phyloP scores from a whole-genome alignment of 2,113 vertebrate genomes.

The Galeopterus variegatus region DNA sequence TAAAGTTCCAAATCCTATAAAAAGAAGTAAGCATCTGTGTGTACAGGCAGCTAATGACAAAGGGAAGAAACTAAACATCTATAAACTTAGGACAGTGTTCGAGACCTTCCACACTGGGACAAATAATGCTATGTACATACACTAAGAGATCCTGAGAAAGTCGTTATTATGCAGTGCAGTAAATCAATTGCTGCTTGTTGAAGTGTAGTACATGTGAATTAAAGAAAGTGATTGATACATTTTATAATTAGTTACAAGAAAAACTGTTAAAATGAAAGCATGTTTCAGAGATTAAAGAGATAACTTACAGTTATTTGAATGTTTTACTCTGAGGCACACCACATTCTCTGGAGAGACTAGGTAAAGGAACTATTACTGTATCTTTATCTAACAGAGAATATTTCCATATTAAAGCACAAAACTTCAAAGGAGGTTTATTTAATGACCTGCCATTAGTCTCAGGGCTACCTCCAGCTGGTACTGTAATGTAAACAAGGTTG shows the following conservation, averaged over 20 bases:
- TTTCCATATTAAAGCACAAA: conserved; percentile 58
- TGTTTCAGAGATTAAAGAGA: conserved; percentile 65
- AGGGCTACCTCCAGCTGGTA: neutral
- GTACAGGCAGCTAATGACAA: neutral
- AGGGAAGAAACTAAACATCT: neutral
- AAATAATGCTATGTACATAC: neutral
- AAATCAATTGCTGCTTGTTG: neutral
- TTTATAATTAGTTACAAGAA: conserved; percentile 63
- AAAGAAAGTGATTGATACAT: neutral
- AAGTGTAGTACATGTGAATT: conserved; percentile 27
- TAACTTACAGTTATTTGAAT: conserved; percentile 57
- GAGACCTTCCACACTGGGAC: neutral
- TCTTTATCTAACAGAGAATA: neutral
- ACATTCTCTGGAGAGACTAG: conserved; percentile 29
- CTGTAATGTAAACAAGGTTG: neutral
- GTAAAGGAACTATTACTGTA: conserved; percentile 31
- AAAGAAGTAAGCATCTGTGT: conserved; percentile 37
- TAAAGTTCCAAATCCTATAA: conserved; percentile 15
- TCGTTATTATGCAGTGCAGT: neutral
- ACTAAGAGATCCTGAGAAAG: neutral
- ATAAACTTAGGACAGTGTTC: neutral
- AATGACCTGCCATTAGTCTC: neutral
- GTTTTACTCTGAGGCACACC: conserved; percentile 41
- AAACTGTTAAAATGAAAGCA: conserved; percentile 63
- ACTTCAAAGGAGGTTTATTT: conserved; percentile 62